Conservation (phyloP, 2,797 vertebrate genomes). For the Cacajao melanocephalus region DNA sequence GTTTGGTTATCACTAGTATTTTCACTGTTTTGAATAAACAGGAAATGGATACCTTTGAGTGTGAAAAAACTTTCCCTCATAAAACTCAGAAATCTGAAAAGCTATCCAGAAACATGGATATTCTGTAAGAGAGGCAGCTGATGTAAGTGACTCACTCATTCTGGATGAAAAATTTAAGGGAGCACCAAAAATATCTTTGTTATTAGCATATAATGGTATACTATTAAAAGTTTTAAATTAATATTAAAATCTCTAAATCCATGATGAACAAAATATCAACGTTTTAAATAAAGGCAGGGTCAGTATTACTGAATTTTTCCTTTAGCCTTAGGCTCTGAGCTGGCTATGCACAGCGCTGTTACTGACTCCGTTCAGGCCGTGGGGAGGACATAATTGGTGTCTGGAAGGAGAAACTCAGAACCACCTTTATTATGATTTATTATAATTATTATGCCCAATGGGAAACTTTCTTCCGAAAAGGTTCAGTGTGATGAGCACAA, state of each 20-base stretch:
- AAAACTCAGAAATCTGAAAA: neutral
- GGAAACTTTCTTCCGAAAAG: neutral
- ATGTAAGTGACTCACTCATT: fast-evolving
- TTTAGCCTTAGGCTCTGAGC: neutral
- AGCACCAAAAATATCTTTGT: neutral
- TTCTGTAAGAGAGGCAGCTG: neutral
- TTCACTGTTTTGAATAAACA: neutral
- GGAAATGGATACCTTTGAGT: neutral
- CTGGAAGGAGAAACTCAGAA: neutral
- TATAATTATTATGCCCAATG: too few species aligned
- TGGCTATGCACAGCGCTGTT: fast-evolving
- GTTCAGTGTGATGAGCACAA: neutral
- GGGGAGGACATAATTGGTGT: neutral
- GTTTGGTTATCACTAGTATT: neutral
- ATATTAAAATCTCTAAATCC: neutral
- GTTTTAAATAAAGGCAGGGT: neutral
- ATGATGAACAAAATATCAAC: neutral
- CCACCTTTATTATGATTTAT: neutral
- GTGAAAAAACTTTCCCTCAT: neutral
- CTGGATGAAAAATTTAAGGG: neutral
- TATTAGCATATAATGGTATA: neutral
- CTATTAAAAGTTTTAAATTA: neutral
- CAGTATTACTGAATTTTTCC: neutral
- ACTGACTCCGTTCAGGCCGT: too few species aligned
- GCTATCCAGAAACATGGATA: neutral